Percentiles rank a stretch among this genome's conserved stretches.
Conservation (phyloP, 1,140 invertebrate genomes). For the Mya arenaria region DNA sequence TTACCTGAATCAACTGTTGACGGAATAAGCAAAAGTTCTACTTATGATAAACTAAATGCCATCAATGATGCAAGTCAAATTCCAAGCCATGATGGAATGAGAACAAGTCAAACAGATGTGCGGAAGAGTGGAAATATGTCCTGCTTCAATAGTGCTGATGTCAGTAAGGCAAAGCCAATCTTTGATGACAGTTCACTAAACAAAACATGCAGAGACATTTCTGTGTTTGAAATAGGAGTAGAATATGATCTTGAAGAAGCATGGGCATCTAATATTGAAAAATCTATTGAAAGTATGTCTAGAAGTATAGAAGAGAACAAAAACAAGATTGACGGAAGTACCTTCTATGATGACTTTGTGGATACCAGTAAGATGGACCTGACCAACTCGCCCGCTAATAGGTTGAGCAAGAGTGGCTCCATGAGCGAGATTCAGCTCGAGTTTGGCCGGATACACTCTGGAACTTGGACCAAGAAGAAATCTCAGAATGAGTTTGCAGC, state of each 20-base stretch:
- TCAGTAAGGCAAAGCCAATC: not conserved
- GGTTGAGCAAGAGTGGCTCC: slow-evolving; percentile 48
- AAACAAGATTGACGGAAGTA: slow-evolving; percentile 1
- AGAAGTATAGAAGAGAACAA: slow-evolving; percentile 48
- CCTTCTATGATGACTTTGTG: slow-evolving; percentile 47
- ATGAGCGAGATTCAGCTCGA: slow-evolving; percentile 50
- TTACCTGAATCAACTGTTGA: slow-evolving; percentile 49
- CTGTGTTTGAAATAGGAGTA: slow-evolving; percentile 47
- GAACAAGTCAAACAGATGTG: not conserved
- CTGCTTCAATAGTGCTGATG: not conserved
- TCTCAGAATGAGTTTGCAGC: slow-evolving; percentile 57
- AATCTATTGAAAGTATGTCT: slow-evolving; percentile 48
- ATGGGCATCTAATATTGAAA: slow-evolving; percentile 53
- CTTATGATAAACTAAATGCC: slow-evolving; percentile 72
- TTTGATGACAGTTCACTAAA: slow-evolving; percentile 29
- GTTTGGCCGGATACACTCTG: slow-evolving; percentile 61
- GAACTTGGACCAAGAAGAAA: slow-evolving; percentile 75
- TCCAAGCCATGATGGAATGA: slow-evolving; percentile 50
- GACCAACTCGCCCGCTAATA: slow-evolving; percentile 38
- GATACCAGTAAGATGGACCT: slow-evolving; percentile 47
- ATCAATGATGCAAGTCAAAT: slow-evolving; percentile 62
- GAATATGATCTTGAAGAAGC: slow-evolving; percentile 50
- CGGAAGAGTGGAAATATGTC: not conserved
- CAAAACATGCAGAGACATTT: slow-evolving; percentile 42
- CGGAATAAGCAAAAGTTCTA: slow-evolving; percentile 69